Percentiles rank a stretch among this genome's conserved stretches.
Evolutionary conservation across 2,113 vertebrate species (phyloP).

Genomic region (Amblyornis subalaris): DNA sequence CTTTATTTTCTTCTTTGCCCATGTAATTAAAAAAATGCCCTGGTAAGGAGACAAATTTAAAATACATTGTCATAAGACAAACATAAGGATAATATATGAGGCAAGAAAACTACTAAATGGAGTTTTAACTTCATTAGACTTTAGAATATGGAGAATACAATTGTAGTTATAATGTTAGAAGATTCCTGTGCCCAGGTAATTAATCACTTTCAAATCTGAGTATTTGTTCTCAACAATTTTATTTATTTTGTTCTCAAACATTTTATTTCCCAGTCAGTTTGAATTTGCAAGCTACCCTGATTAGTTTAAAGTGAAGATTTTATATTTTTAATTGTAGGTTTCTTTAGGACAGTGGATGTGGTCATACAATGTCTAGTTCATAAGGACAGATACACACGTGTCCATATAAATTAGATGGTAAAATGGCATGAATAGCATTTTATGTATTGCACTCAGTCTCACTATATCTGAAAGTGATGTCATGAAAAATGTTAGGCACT

Average conservation of each 20-base stretch:
- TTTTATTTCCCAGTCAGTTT: background rate
- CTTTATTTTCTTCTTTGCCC: background rate
- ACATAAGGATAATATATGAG: background rate
- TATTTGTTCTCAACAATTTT: background rate
- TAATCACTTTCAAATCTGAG: background rate
- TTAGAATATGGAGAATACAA: background rate
- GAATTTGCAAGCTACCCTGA: background rate
- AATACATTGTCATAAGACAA: background rate
- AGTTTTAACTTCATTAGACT: background rate
- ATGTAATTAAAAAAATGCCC: background rate
- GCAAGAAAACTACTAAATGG: background rate
- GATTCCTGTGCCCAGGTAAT: background rate
- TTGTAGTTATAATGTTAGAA: background rate
- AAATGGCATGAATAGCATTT: background rate
- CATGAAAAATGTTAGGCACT: background rate
- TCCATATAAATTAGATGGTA: background rate
- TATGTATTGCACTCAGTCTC: background rate
- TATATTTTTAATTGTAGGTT: background rate
- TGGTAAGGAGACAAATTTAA: background rate
- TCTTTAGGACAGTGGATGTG: background rate
- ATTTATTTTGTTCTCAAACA: no score
- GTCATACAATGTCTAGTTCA: background rate
- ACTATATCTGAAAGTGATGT: background rate
- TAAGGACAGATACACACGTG: accelerated
- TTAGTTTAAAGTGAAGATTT: background rate